A percentile compares a stretch with the other conserved stretches of the same genome.
These are phyloP conservation scores for Alethe diademata DNA, from an alignment of 2,113 vertebrate species.

Conservation along the genomic window DNA sequence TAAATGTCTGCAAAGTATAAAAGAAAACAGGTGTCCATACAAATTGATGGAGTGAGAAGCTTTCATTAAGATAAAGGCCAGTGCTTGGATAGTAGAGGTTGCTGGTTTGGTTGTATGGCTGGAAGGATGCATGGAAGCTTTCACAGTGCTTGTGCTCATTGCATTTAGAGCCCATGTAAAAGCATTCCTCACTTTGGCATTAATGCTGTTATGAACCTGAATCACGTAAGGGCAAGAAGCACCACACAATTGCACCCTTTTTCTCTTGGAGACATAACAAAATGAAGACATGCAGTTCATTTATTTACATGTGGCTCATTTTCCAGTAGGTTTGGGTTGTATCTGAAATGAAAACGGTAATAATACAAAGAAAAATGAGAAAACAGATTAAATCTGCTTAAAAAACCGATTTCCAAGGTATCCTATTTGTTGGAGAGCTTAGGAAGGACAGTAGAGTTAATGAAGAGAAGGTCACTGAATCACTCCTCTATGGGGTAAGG, in stretches of 20 bases:
- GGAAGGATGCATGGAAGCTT: not conserved
- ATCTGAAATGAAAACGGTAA: not conserved
- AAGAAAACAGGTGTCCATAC: not conserved
- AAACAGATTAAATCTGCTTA: not conserved
- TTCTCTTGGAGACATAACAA: not conserved
- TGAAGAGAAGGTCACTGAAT: not conserved
- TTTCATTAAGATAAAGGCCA: slow-evolving; percentile 22
- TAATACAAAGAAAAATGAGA: not conserved
- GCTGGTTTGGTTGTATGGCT: not conserved
- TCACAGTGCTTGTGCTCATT: not conserved
- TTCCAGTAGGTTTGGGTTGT: not conserved
- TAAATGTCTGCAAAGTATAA: slow-evolving; percentile 15
- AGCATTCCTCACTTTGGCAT: not conserved
- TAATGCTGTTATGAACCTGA: not conserved
- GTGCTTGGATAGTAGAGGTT: not conserved
- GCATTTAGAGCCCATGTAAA: not conserved
- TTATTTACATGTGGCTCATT: not conserved
- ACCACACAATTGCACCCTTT: not conserved
- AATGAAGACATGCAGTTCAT: not conserved
- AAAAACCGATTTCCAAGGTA: not conserved
- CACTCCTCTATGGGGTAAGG: not conserved
- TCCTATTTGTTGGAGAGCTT: not conserved
- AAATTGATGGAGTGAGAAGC: slow-evolving; percentile 8
- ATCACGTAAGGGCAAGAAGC: not conserved
- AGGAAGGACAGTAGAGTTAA: not conserved